Conservation (phyloP, 2,888 invertebrate species). For the Anorthoa munda region DNA sequence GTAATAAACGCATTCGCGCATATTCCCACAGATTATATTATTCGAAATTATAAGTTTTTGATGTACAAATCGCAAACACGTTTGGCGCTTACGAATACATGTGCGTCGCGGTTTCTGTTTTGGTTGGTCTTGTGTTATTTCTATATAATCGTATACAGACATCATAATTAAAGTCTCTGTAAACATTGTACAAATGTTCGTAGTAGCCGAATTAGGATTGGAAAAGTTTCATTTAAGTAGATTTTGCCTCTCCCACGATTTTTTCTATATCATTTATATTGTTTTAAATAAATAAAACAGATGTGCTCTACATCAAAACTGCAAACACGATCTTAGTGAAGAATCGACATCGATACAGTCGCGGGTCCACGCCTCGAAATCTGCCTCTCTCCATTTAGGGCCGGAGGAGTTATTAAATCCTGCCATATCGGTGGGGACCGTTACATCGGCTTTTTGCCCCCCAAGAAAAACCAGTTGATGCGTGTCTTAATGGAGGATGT, state of each 20-base stretch:
- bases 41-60: constrained; percentile 46
- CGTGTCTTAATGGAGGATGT: constrained; percentile 59
- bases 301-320: constrained; percentile 44
- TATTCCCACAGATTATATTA: constrained; percentile 48
- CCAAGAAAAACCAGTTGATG: constrained; percentile 66
- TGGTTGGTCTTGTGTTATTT: constrained; percentile 35
- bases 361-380: constrained; percentile 69
- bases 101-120: constrained; percentile 31
- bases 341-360: constrained; percentile 72
- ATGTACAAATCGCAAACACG: constrained; percentile 48
- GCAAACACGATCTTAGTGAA: constrained; percentile 67
- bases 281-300: constrained; percentile 53
- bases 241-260: constrained; percentile 6
- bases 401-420: constrained; percentile 84
- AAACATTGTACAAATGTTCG: constrained; percentile 26
- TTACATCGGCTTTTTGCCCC: constrained; percentile 81
- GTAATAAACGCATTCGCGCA: constrained; percentile 42
- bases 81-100: constrained; percentile 31
- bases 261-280: background rate
- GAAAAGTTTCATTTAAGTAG: background rate
- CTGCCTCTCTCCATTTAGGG: constrained; percentile 81
- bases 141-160: constrained; percentile 14
- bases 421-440: constrained; percentile 84
- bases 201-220: constrained; percentile 11
- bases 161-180: constrained; percentile 10